Percentiles rank a stretch among this genome's conserved stretches.
Conservation (phyloP, 1,140 invertebrate genomes). For the Berghia stephanieae region DNA sequence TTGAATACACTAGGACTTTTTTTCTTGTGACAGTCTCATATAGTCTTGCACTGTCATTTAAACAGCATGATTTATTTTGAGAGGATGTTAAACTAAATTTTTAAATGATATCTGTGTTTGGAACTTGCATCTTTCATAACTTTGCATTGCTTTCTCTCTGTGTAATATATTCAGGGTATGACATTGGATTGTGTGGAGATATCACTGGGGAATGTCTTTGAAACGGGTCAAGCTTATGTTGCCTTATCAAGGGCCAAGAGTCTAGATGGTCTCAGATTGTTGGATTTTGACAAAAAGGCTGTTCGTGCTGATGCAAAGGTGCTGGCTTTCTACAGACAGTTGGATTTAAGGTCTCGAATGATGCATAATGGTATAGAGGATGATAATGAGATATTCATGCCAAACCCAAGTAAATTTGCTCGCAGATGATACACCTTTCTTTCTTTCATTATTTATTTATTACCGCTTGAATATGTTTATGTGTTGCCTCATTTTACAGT, state of each 20-base stretch:
- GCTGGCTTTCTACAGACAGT: conserved; percentile 79
- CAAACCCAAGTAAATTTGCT: conserved; percentile 5
- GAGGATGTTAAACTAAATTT: no score
- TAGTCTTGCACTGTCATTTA: no score
- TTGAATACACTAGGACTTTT: no score
- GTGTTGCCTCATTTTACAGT: no score
- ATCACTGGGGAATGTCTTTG: conserved; percentile 82
- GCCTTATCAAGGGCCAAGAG: conserved; percentile 90
- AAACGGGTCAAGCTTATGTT: conserved; percentile 95
- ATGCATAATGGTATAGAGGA: conserved; percentile 29
- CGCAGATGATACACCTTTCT: conserved; percentile 19
- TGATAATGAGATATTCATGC: conserved; percentile 31
- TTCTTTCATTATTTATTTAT: no score
- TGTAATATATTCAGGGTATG: conserved; percentile 75
- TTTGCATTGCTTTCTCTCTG: conserved; percentile 21
- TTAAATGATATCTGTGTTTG: not conserved
- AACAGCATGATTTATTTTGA: no score
- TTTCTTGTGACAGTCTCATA: no score
- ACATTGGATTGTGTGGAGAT: conserved; percentile 96
- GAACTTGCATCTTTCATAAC: not conserved
- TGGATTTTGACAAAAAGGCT: conserved; percentile 87
- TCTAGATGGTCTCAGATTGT: conserved; percentile 82
- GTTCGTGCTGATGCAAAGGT: conserved; percentile 90
- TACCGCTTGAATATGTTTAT: no score
- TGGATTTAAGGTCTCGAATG: conserved; percentile 39